Base-by-base conservation (phyloP, 2,888 invertebrate species). In the Hypercompe scribonia region DNA sequence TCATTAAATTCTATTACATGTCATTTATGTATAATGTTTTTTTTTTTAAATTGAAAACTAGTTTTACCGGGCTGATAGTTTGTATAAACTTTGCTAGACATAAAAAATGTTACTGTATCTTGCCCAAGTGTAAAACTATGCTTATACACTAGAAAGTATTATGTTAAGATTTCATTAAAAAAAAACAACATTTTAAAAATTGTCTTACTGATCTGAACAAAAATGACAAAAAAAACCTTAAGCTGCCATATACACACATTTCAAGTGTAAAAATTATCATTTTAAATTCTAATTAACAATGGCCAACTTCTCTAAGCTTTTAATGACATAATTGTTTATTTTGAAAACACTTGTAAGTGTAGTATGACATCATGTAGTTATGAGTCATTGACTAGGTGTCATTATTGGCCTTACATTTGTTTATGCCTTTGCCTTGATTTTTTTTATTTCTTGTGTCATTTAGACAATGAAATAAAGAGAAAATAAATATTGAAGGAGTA, bases 321-420 rank as follows among this genome's bases (percentile, higher is more conserved):
- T 36, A 28, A 36, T 68, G 72, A 64, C 68, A 68, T 65, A 71
- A 68, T 68, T 74, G 74, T 71, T 71, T 68, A 68, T 71, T 71
- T 71, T 65, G 74, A 77, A 76, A 83, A 72, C 73, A 71, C 50
- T 34, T 54, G 58, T 73, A 65, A 33, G 61, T 42, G 21, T 69
- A 64, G 39, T 50, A 76, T 81, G 84, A 81, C 80, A 78, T 82
- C 78, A 81, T 75, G 61, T 34, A 31, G 33, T 24, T 58, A 33
- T 81, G 76, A 82, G 34, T 83, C 80, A 79, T 39, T 66, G 31
- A 58, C 67, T 36, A 73, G 66, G 61, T 34, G 67, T 71, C 33
- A 75, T 74, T 73, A 71, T 74, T 65, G 33, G 58, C 65, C 58
- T 72, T 71, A 70, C 78, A 68, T 77, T 76, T 77, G 74, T 78